Evolutionary conservation across 1,140 invertebrate genomes (phyloP).

Genomic region (Euura saliciscinereae): DNA sequence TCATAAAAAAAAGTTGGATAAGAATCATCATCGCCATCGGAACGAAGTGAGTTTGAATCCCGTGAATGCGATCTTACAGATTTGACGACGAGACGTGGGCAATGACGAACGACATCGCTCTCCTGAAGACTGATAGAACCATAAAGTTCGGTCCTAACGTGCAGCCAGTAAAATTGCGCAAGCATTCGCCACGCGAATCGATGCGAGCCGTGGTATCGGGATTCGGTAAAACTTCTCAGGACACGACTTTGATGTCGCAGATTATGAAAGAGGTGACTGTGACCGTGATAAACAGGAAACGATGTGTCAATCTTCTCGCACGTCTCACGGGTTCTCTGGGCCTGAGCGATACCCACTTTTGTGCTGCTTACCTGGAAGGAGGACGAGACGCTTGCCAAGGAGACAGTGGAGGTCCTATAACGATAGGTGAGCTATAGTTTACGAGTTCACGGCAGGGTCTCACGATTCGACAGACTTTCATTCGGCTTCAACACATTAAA

Average conservation of each 20-base stretch:
- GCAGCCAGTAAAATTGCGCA: background rate
- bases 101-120: background rate
- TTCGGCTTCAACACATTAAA: background rate
- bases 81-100: background rate
- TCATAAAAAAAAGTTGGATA: too few species aligned
- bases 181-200: background rate
- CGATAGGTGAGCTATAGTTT: background rate
- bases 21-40: too few species aligned
- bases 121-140: background rate
- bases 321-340: background rate
- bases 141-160: background rate
- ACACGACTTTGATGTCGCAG: background rate
- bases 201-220: background rate
- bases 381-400: background rate
- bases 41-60: too few species aligned
- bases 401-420: conserved; percentile 1
- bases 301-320: background rate
- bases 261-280: background rate
- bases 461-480: background rate
- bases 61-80: background rate
- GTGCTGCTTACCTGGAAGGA: background rate
- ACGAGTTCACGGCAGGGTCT: background rate
- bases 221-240: background rate
- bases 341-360: background rate
- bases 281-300: background rate